phyloP scores from a whole-genome alignment of 2,113 vertebrate genomes.

The Chaenogobius annularis region DNA sequence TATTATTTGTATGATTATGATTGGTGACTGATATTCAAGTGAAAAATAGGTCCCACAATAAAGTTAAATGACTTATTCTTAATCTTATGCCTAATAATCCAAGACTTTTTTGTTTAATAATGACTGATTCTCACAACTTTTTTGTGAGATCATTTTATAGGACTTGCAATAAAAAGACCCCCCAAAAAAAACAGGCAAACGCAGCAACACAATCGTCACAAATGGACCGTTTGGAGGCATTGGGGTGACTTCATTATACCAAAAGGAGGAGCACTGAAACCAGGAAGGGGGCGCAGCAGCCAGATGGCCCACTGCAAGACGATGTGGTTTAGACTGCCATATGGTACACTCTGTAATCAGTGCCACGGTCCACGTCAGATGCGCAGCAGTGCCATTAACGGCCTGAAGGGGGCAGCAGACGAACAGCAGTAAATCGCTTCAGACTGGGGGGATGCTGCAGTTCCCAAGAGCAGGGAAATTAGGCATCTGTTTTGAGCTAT shows the following conservation, averaged over 20 bases:
- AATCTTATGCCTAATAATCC: too few relatives aligned
- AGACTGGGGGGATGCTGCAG: constrained; percentile 1
- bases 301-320: constrained; percentile 55
- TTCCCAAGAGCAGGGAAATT: constrained; percentile 32
- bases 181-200: neutral
- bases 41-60: too few relatives aligned
- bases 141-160: constrained; percentile 7
- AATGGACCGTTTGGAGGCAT: constrained; percentile 10
- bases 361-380: constrained; percentile 23
- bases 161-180: constrained; percentile 16
- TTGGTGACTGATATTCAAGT: neutral
- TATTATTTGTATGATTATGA: neutral
- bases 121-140: neutral
- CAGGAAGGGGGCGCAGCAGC: constrained; percentile 36
- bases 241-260: constrained; percentile 46
- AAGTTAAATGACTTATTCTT: too few relatives aligned
- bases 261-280: constrained; percentile 34
- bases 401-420: constrained; percentile 56
- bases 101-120: neutral
- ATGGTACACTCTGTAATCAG: constrained; percentile 58
- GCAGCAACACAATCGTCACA: constrained; percentile 2
- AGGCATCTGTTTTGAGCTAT: constrained; percentile 36
- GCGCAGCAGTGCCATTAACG: constrained; percentile 16
- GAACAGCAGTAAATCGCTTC: neutral
- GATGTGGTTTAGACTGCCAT: constrained; percentile 54